phyloP scores from a whole-genome alignment of 1,140 invertebrate genomes.

The Drosophila mauritiana region DNA sequence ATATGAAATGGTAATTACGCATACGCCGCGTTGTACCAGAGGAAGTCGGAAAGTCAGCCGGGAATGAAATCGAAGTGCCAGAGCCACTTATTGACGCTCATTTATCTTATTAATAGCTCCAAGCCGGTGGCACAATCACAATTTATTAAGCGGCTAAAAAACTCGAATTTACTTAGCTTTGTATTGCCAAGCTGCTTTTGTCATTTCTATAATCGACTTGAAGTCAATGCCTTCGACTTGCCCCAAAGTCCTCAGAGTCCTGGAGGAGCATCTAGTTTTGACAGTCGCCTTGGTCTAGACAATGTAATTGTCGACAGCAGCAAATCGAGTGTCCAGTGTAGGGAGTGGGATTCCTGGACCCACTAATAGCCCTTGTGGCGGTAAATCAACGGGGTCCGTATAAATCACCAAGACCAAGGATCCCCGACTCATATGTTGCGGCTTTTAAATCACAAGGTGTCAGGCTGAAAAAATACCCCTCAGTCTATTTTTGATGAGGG shows the following conservation, averaged over 20 bases:
- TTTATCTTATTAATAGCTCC: constrained; percentile 78
- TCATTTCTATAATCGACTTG: constrained; percentile 76
- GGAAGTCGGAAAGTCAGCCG: constrained; percentile 52
- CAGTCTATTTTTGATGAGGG: constrained; percentile 66
- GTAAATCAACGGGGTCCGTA: constrained; percentile 65
- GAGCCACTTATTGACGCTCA: constrained; percentile 74
- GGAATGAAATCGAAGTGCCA: constrained; percentile 53
- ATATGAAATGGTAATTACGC: constrained; percentile 82
- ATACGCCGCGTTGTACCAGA: constrained; percentile 75
- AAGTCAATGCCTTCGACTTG: constrained; percentile 41
- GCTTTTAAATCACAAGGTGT: constrained; percentile 81
- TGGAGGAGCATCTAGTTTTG: constrained; percentile 53
- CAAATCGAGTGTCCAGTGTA: constrained; percentile 38
- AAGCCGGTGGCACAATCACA: constrained; percentile 41
- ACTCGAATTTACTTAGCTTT: constrained; percentile 24
- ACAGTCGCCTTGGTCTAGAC: constrained; percentile 71
- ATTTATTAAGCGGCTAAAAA: constrained; percentile 71
- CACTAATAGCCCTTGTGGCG: constrained; percentile 54
- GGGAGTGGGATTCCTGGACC: not conserved
- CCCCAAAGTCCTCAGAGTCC: constrained; percentile 15
- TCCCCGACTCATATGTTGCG: constrained; percentile 63
- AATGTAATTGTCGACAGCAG: constrained; percentile 65
- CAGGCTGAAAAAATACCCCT: constrained; percentile 28
- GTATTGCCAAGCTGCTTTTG: constrained; percentile 56
- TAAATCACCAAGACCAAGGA: constrained; percentile 63